These are phyloP conservation scores for Phortica variegata DNA, from an alignment of 1,140 invertebrate species.

Conservation along the genomic window DNA sequence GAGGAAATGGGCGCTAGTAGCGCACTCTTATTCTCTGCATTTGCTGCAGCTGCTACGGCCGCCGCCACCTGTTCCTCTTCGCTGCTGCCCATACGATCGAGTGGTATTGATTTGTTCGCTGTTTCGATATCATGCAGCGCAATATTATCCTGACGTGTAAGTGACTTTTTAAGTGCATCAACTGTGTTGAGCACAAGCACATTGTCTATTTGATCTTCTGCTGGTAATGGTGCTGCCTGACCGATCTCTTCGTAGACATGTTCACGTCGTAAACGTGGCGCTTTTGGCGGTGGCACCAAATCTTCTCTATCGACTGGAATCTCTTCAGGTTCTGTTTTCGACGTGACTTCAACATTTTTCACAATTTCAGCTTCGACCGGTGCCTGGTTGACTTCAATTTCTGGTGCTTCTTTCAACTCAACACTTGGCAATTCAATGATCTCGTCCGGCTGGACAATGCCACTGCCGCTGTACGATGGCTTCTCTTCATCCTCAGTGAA, in stretches of 20 bases:
- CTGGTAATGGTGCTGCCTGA: constrained; percentile 29
- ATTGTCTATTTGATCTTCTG: constrained; percentile 34
- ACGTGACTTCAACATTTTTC: constrained; percentile 41
- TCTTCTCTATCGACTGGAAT: constrained; percentile 2
- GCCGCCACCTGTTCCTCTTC: constrained; percentile 42
- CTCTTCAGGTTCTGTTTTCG: constrained; percentile 7
- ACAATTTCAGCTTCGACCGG: constrained; percentile 34
- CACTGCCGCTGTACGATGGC: constrained; percentile 25
- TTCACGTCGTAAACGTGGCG: constrained; percentile 59
- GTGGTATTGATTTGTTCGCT: constrained; percentile 29
- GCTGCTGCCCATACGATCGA: constrained; percentile 55
- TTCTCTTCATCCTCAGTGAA: constrained; percentile 14
- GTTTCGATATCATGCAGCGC: constrained; percentile 38
- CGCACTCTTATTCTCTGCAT: constrained; percentile 20
- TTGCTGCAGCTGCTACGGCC: not conserved
- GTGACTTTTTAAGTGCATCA: constrained; percentile 37
- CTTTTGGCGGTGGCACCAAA: constrained; percentile 42
- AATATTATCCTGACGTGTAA: constrained; percentile 39
- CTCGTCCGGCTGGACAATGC: constrained; percentile 46
- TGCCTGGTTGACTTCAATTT: constrained; percentile 24
- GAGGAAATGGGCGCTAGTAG: constrained; percentile 46
- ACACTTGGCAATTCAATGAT: constrained; percentile 46
- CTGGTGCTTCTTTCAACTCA: constrained; percentile 27
- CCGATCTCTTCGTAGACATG: constrained; percentile 64
- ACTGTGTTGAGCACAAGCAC: constrained; percentile 23